Conservation (phyloP, 2,113 vertebrate species). For the Channa argus region DNA sequence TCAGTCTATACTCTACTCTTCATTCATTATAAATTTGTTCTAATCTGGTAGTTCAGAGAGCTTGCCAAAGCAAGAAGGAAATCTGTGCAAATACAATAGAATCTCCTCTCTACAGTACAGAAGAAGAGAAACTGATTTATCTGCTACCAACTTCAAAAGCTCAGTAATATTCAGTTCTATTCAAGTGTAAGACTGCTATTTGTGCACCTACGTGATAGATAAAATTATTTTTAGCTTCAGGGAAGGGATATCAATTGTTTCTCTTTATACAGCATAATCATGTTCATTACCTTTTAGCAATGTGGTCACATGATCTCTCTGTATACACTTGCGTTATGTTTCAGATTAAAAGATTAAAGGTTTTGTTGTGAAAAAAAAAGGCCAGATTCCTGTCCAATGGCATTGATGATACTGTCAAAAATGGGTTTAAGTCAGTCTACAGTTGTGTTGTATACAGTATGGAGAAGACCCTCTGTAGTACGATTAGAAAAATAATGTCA, state of each 20-base stretch:
- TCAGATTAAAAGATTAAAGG: slow-evolving; percentile 85
- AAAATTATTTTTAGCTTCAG: slow-evolving; percentile 80
- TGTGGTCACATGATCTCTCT: slow-evolving; percentile 68
- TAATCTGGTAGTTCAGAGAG: slow-evolving; percentile 65
- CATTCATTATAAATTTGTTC: slow-evolving; percentile 38
- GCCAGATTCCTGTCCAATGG: slow-evolving; percentile 52
- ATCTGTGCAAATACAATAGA: slow-evolving; percentile 57
- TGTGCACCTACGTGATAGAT: slow-evolving; percentile 77
- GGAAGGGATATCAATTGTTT: slow-evolving; percentile 65
- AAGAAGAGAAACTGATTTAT: slow-evolving; percentile 72
- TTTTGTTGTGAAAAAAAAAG: slow-evolving; percentile 65
- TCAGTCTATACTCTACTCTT: slow-evolving; percentile 16
- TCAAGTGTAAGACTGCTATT: slow-evolving; percentile 74
- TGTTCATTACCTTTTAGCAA: slow-evolving; percentile 73
- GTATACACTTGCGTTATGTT: slow-evolving; percentile 63
- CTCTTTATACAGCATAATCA: slow-evolving; percentile 68
- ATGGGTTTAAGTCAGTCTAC: slow-evolving; percentile 58
- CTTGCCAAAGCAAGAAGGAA: slow-evolving; percentile 59
- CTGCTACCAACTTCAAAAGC: slow-evolving; percentile 61
- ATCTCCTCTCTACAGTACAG: slow-evolving; percentile 37
- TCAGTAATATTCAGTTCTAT: slow-evolving; percentile 73
- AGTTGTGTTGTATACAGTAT: slow-evolving; percentile 69
- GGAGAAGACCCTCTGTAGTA: slow-evolving; percentile 69
- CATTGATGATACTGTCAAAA: slow-evolving; percentile 58
- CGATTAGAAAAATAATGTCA: slow-evolving; percentile 79